Conservation (phyloP, 2,888 invertebrate genomes). For the Metallyticus violacea region DNA sequence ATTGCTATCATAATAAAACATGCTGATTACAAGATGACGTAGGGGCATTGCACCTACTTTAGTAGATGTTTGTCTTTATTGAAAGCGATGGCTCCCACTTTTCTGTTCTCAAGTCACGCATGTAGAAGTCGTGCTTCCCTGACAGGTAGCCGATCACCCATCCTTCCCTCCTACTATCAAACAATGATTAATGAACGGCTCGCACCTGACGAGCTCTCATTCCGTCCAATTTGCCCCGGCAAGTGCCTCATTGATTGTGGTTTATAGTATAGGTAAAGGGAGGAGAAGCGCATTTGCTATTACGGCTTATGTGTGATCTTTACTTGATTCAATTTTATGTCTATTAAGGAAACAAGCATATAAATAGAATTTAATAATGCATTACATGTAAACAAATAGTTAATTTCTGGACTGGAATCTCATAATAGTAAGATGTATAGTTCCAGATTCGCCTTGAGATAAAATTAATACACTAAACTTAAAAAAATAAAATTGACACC, state of each 20-base stretch:
- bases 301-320: too few species aligned
- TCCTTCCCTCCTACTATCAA: neutral
- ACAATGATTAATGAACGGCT: slow-evolving; percentile 4
- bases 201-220: slow-evolving; percentile 3
- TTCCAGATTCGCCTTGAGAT: too few species aligned
- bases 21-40: neutral
- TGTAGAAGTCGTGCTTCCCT: neutral
- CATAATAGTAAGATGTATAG: too few species aligned
- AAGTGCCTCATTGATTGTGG: neutral
- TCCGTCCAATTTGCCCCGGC: slow-evolving; percentile 1
- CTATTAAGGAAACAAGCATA: too few species aligned
- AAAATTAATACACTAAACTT: too few species aligned
- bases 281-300: neutral
- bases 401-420: too few species aligned
- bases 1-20: neutral
- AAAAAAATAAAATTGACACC: too few species aligned
- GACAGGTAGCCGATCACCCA: slow-evolving; percentile 3
- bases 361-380: too few species aligned
- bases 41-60: too few species aligned
- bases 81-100: neutral
- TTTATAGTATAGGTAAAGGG: neutral
- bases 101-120: neutral
- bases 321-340: too few species aligned
- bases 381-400: too few species aligned
- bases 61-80: slow-evolving; percentile 3